These are phyloP conservation scores for Climacteris rufus DNA, from an alignment of 2,113 vertebrate genomes.

Conservation along the genomic window DNA sequence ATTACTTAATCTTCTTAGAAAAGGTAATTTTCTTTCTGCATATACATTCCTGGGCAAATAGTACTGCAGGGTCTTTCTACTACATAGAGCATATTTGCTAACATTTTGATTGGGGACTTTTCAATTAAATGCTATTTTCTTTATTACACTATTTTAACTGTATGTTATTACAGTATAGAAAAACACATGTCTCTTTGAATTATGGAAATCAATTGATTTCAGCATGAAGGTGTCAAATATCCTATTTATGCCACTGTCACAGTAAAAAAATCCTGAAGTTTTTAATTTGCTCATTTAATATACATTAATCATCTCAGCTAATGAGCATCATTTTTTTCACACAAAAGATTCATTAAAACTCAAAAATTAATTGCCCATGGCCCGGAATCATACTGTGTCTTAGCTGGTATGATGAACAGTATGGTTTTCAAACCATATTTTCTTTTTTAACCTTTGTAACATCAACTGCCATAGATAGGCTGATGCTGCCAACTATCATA, in stretches of 20 bases:
- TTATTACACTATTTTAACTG: not conserved
- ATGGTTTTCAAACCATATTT: not conserved
- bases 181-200: not conserved
- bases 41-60: not conserved
- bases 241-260: not conserved
- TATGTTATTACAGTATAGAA: not conserved
- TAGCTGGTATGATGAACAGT: not conserved
- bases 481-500: not conserved
- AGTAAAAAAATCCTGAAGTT: not conserved
- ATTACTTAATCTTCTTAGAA: not conserved
- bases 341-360: conserved; percentile 38
- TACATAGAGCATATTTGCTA: not conserved
- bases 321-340: not conserved
- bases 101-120: not conserved
- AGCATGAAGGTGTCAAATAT: not conserved
- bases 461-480: not conserved
- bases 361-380: conserved; percentile 47
- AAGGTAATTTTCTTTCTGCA: not conserved
- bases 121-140: not conserved
- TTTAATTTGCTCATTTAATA: not conserved
- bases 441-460: not conserved
- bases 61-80: not conserved
- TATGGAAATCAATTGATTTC: not conserved
- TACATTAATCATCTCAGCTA: conserved; percentile 1
- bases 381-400: not conserved